phyloP scores from a whole-genome alignment of 2,113 vertebrate genomes.

The Leuciscus idus region DNA sequence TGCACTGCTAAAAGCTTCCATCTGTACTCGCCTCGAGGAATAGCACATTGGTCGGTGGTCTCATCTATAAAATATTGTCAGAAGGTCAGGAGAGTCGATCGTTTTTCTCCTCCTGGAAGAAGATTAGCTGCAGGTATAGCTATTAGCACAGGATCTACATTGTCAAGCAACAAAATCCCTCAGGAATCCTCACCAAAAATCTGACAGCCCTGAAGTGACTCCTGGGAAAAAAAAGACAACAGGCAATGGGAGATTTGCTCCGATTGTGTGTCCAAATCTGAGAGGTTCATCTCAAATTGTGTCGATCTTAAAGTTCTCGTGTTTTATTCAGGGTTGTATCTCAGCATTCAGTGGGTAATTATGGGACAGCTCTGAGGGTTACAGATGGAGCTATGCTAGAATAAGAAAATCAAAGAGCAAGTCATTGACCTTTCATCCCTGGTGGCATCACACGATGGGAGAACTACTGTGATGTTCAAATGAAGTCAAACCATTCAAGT shows the following conservation, averaged over 20 bases:
- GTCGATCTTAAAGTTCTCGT: slow-evolving; percentile 1
- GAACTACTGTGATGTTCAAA: background rate
- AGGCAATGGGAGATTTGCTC: background rate
- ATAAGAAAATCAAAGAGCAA: slow-evolving; percentile 20
- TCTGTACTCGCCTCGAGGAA: background rate
- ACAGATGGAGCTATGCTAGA: background rate
- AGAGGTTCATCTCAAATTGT: background rate
- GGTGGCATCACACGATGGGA: background rate
- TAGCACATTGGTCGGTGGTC: background rate
- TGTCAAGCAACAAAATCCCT: slow-evolving; percentile 6
- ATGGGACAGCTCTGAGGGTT: background rate
- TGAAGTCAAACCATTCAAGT: background rate
- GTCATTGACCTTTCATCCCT: slow-evolving; percentile 35
- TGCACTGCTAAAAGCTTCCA: background rate
- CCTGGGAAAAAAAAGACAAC: background rate
- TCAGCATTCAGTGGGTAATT: background rate
- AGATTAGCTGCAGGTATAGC: background rate
- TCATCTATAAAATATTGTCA: slow-evolving; percentile 21
- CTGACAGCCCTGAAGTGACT: slow-evolving; percentile 3
- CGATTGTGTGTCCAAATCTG: slow-evolving; percentile 8
- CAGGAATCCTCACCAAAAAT: background rate
- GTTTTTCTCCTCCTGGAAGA: background rate
- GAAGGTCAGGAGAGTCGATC: slow-evolving; percentile 31
- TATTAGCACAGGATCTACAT: background rate
- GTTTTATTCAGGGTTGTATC: slow-evolving; percentile 37